A percentile compares a stretch with the other conserved stretches of the same genome.
These are phyloP conservation scores for Campoletis sonorensis DNA, from an alignment of 1,140 invertebrate species.

Conservation along the genomic window DNA sequence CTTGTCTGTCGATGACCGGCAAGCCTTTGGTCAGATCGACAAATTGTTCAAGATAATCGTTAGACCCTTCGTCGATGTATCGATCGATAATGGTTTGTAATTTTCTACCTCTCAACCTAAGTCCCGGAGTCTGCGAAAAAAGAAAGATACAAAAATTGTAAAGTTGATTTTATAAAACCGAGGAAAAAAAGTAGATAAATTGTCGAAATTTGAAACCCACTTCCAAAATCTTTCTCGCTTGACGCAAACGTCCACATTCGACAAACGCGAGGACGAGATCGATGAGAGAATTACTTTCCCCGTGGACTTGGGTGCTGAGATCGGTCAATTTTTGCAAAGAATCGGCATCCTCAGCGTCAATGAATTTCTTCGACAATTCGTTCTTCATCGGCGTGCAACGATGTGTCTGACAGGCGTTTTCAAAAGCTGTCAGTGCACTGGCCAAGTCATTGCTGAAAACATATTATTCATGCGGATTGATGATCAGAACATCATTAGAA, in stretches of 20 bases:
- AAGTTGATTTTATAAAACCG: not conserved
- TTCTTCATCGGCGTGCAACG: slow-evolving; percentile 84
- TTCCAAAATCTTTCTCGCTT: slow-evolving; percentile 89
- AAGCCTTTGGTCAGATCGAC: slow-evolving; percentile 32
- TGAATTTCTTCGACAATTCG: slow-evolving; percentile 83
- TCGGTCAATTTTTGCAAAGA: slow-evolving; percentile 88
- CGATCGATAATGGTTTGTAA: slow-evolving; percentile 65
- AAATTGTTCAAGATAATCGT: slow-evolving; percentile 20
- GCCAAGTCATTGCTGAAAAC: slow-evolving; percentile 79
- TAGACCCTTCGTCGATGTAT: not conserved
- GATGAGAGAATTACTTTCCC: slow-evolving; percentile 89
- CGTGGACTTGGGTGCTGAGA: slow-evolving; percentile 84
- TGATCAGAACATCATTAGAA: not conserved
- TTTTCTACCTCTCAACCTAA: slow-evolving; percentile 76
- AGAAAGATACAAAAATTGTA: slow-evolving; percentile 8
- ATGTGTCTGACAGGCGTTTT: slow-evolving; percentile 81
- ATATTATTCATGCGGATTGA: slow-evolving; percentile 8
- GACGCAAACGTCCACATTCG: slow-evolving; percentile 84
- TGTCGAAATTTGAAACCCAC: slow-evolving; percentile 59
- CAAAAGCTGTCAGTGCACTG: slow-evolving; percentile 83
- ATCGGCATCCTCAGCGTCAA: slow-evolving; percentile 85
- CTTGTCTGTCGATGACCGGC: slow-evolving; percentile 34
- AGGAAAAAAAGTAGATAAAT: not conserved
- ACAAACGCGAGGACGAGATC: slow-evolving; percentile 89
- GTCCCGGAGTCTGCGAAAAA: slow-evolving; percentile 84